phyloP scores from a whole-genome alignment of 2,797 vertebrate species.

The Tragopan temminckii region DNA sequence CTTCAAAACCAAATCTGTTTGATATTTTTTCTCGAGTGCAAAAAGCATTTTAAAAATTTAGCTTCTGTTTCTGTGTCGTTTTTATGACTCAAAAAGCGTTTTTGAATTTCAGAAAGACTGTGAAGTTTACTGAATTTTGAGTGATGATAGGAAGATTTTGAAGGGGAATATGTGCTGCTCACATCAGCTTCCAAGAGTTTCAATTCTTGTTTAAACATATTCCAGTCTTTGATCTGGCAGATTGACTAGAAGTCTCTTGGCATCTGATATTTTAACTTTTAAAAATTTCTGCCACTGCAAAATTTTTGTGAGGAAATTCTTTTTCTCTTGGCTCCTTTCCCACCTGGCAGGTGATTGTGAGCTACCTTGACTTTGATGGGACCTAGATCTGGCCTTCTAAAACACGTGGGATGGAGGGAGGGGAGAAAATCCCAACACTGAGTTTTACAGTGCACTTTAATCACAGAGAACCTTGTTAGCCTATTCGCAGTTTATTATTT shows the following conservation, averaged over 20 bases:
- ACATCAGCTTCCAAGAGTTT: background rate
- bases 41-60: slow-evolving; percentile 67
- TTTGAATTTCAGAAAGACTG: background rate
- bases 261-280: background rate
- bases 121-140: background rate
- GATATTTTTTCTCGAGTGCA: background rate
- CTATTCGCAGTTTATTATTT: background rate
- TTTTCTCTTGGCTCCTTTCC: background rate
- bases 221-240: background rate
- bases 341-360: background rate
- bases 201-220: background rate
- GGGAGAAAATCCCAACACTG: background rate
- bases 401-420: background rate
- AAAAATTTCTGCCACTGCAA: background rate
- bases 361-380: background rate
- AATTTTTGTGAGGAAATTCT: background rate
- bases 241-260: background rate
- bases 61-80: slow-evolving; percentile 26
- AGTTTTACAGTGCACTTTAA: background rate
- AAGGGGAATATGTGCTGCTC: background rate
- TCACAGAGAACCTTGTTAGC: background rate
- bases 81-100: slow-evolving; percentile 23
- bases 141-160: background rate
- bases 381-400: background rate
- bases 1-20: slow-evolving; percentile 32